Evolutionary conservation across 2,888 invertebrate genomes (phyloP).

Genomic region (Ochlodes sylvanus): DNA sequence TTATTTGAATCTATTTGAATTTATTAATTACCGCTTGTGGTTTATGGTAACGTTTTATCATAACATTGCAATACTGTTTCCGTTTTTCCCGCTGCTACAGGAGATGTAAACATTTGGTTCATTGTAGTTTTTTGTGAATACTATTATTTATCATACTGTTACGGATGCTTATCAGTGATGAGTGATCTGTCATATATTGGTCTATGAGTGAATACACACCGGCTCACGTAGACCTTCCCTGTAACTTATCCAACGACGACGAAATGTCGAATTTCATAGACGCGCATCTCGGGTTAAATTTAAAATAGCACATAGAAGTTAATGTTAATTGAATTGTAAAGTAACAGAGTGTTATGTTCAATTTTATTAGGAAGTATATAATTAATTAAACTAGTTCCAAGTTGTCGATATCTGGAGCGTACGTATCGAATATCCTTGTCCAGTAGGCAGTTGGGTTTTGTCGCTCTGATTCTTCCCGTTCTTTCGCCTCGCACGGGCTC

Average conservation of each 20-base stretch:
- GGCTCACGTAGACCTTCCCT: slow-evolving; percentile 17
- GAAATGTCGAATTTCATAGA: slow-evolving; percentile 43
- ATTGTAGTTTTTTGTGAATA: slow-evolving; percentile 11
- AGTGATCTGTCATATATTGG: slow-evolving; percentile 47
- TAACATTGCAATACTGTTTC: slow-evolving; percentile 50
- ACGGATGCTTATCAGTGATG: slow-evolving; percentile 45
- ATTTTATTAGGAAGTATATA: slow-evolving; percentile 32
- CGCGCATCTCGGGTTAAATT: slow-evolving; percentile 8
- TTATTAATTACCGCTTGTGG: neutral
- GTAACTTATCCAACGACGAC: slow-evolving; percentile 10
- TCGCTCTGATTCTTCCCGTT: slow-evolving; percentile 81
- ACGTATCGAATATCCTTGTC: slow-evolving; percentile 81
- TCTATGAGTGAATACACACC: slow-evolving; percentile 1
- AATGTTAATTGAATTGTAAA: slow-evolving; percentile 3
- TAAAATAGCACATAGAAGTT: neutral
- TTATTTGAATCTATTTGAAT: neutral
- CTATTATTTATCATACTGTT: slow-evolving; percentile 26
- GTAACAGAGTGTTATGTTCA: neutral
- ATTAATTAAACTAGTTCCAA: slow-evolving; percentile 63
- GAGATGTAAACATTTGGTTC: slow-evolving; percentile 51
- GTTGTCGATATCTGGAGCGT: slow-evolving; percentile 77
- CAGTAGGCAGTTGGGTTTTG: slow-evolving; percentile 75
- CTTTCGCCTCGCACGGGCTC: slow-evolving; percentile 62
- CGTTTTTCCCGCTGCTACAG: slow-evolving; percentile 53
- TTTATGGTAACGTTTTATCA: slow-evolving; percentile 45